Percentiles rank a stretch among this genome's conserved stretches.
Conservation (phyloP, 2,797 vertebrate genomes). For the Morelia viridis region DNA sequence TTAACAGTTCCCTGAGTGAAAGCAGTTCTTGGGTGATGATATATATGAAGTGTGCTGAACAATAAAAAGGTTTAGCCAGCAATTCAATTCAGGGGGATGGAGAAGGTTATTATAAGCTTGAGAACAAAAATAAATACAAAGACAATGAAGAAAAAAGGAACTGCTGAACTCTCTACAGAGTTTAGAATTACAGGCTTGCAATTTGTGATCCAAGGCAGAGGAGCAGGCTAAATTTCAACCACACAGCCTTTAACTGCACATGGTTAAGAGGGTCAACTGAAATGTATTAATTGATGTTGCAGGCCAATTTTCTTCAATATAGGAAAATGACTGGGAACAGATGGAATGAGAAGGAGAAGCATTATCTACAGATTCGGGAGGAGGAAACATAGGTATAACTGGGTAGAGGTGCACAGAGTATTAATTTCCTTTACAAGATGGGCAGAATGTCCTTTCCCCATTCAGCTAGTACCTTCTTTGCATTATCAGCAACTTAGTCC, state of each 20-base stretch:
- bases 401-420: neutral
- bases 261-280: neutral
- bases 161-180: neutral
- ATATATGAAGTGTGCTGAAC: neutral
- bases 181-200: neutral
- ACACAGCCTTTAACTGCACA: neutral
- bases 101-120: neutral
- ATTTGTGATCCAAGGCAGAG: neutral
- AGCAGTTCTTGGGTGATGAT: neutral
- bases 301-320: neutral
- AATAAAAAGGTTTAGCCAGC: neutral
- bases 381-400: neutral
- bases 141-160: neutral
- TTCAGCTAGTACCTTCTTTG: neutral
- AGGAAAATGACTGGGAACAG: neutral
- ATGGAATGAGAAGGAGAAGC: neutral
- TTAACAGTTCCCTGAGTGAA: slow-evolving; percentile 19
- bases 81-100: rapidly evolving
- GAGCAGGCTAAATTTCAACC: neutral
- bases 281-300: neutral
- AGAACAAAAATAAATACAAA: neutral
- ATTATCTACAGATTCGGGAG: neutral
- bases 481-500: neutral
- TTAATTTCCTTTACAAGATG: neutral
- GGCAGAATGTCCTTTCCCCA: neutral